Evolutionary conservation across 2,797 vertebrate species (phyloP).

Genomic region (Harpagifer antarcticus): DNA sequence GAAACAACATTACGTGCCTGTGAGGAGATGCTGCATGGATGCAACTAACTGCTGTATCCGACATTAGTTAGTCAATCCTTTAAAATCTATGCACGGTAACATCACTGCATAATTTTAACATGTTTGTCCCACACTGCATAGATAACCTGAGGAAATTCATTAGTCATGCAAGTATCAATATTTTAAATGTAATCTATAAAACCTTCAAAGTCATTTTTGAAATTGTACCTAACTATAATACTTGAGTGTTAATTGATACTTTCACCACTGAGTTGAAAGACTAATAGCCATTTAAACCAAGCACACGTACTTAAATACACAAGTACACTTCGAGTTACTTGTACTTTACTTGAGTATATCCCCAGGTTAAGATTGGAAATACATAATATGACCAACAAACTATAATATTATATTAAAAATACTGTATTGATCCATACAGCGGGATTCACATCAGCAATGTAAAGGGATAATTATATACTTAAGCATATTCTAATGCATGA

Average conservation of each 20-base stretch:
- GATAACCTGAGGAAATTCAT: background rate
- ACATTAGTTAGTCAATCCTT: background rate
- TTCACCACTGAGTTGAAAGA: background rate
- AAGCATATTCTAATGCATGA: background rate
- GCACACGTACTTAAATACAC: background rate
- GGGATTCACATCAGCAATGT: background rate
- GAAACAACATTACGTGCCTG: slow-evolving; percentile 61
- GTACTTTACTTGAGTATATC: background rate
- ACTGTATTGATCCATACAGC: no score
- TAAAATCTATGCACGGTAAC: background rate
- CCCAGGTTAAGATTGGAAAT: background rate
- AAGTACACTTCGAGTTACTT: background rate
- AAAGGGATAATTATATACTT: background rate
- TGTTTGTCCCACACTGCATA: background rate
- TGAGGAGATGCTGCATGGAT: slow-evolving; percentile 69
- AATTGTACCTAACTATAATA: background rate
- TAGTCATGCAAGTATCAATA: background rate
- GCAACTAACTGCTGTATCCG: slow-evolving; percentile 24
- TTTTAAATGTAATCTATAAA: background rate
- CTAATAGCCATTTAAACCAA: background rate
- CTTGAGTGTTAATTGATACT: background rate
- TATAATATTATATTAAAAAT: no score
- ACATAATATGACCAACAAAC: no score
- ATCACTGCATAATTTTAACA: no score
- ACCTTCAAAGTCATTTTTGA: background rate